Evolutionary conservation across 2,888 invertebrate genomes (phyloP).

Genomic region (Drosophila pseudotakahashii): DNA sequence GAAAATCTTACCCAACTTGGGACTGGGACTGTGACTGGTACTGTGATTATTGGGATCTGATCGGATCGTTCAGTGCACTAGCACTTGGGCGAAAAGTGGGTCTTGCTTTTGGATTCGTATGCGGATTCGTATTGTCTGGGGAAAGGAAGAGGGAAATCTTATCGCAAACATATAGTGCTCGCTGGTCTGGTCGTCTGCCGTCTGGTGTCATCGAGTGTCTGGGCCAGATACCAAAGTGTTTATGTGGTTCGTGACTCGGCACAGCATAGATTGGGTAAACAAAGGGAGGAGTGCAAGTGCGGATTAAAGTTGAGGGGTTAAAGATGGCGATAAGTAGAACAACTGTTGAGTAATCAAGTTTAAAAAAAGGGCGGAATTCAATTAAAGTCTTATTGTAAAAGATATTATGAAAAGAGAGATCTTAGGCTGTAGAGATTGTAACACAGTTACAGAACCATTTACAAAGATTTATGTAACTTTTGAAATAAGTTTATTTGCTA

Average conservation of each 20-base stretch:
- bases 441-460: too few species aligned
- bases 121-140: constrained; percentile 3
- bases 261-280: constrained; percentile 9
- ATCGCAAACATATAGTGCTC: constrained; percentile 8
- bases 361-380: too few species aligned
- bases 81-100: constrained; percentile 12
- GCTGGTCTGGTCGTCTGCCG: constrained; percentile 1
- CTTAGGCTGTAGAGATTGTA: too few species aligned
- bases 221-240: constrained; percentile 8
- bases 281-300: background rate
- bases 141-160: constrained; percentile 4
- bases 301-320: background rate
- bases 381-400: too few species aligned
- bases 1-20: background rate
- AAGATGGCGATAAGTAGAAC: background rate
- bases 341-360: background rate
- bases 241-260: constrained; percentile 19
- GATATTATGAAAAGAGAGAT: too few species aligned
- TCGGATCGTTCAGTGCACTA: background rate
- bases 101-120: background rate
- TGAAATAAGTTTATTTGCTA: too few species aligned
- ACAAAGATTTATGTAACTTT: too few species aligned
- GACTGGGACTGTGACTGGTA: background rate
- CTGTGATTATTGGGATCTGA: too few species aligned
- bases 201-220: constrained; percentile 16